Percentiles rank a stretch among this genome's conserved stretches.
phyloP scores from a whole-genome alignment of 2,888 invertebrate species.

The Hemistola chrysoprasaria region DNA sequence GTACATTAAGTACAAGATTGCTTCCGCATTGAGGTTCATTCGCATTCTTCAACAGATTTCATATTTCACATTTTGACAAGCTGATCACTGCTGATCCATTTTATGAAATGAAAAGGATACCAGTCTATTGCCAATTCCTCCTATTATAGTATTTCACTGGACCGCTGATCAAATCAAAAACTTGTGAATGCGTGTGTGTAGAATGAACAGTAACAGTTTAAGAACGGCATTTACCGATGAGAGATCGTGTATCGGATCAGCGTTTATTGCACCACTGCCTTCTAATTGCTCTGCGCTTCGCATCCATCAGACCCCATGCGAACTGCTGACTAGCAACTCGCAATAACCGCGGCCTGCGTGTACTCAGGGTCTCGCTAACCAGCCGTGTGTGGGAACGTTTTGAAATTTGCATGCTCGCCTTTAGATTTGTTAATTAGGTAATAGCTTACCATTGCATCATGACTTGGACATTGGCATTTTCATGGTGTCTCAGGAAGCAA shows the following conservation, averaged over 20 bases:
- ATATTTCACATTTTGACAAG: no score
- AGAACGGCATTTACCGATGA: slow-evolving; percentile 35
- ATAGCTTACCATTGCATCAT: slow-evolving; percentile 19
- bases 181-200: slow-evolving; percentile 9
- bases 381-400: slow-evolving; percentile 41
- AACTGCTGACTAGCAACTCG: slow-evolving; percentile 2
- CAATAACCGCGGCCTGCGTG: slow-evolving; percentile 32
- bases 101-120: no score
- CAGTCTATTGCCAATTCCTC: no score
- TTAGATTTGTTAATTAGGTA: slow-evolving; percentile 26
- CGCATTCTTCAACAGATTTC: no score
- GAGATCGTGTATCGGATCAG: slow-evolving; percentile 39
- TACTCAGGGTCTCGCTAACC: slow-evolving; percentile 44
- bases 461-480: slow-evolving; percentile 20
- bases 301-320: slow-evolving; percentile 45
- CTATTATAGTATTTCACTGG: no score
- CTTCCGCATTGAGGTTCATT: slow-evolving; percentile 16
- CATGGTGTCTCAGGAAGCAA: no score
- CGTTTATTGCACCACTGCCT: slow-evolving; percentile 51
- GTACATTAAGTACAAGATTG: slow-evolving; percentile 2
- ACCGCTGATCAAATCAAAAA: neutral
- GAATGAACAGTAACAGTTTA: slow-evolving; percentile 32
- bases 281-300: slow-evolving; percentile 49
- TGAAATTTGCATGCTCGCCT: slow-evolving; percentile 33
- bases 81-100: no score